Evolutionary conservation across 1,140 invertebrate genomes (phyloP), one percentile per base, ranked within the genome.

Genomic region (Prorops nasuta): DNA sequence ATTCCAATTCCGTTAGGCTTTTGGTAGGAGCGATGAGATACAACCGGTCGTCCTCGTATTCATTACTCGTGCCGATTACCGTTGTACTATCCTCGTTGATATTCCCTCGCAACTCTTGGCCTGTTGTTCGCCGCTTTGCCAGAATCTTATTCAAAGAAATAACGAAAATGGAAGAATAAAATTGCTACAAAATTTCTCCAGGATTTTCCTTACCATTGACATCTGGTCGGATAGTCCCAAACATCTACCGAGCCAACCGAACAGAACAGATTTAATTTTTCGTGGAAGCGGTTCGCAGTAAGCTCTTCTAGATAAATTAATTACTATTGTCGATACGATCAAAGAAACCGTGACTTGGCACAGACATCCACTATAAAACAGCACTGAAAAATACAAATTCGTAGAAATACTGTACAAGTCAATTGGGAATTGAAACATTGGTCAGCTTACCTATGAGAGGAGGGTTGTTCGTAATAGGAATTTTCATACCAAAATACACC

Each of bases 291-390:
- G 74, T 12, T 63, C 67, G 47, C 73, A 76, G 51, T 80, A 78
- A 10, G 74, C 48, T 49, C 72, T 73, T 35, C 77, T 71, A 0
- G 81, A 71, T 42, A 85, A 52, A 32, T 84, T 83, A 17, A 86
- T 78, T 8, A 86, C 84, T 7, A 81, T 21, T 3, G 86, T 81
- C 9, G 86, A 84, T 15, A 85, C 63, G n/a, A 87, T 71, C 32
- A 85, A 74, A 1, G 84, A 84, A 31, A 85, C 68, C 38, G 78
- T 81, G 2, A 85, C 75, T 47, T 87, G 60, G 49, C 83, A 80
- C 21, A 86, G 66, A 49, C 79, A 81, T 49, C 72, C 78, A 31
- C 72, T 83, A 60, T 81, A 87, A 57, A 76, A 80, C 51, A 70
- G 64, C 28, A 82, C 84, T 85, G 56, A 62, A 81, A 72, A 77